Evolutionary conservation across 2,113 vertebrate genomes (phyloP).

Genomic region (Notechis scutatus): DNA sequence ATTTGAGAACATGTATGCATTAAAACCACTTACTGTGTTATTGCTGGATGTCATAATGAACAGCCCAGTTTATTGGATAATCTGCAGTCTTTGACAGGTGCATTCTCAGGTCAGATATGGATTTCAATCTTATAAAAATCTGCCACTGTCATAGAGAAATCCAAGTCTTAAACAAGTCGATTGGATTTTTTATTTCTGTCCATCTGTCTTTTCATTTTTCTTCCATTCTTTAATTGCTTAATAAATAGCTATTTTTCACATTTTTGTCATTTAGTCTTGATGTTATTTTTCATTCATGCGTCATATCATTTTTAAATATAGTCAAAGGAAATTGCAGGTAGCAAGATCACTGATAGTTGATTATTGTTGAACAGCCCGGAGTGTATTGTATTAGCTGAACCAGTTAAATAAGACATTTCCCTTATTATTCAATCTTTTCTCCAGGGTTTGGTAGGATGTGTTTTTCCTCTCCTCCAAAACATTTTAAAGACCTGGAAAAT

Average conservation of each 20-base stretch:
- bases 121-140: not conserved
- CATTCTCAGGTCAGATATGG: not conserved
- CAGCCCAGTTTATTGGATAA: not conserved
- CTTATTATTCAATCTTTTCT: not conserved
- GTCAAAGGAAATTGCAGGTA: not conserved
- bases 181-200: not conserved
- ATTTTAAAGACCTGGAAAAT: not conserved
- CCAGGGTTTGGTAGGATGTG: not conserved
- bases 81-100: not conserved
- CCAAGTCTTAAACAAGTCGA: not conserved
- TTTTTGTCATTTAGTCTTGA: not conserved
- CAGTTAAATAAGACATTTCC: constrained; percentile 4
- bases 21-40: not conserved
- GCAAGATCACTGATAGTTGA: not conserved
- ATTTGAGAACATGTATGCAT: not conserved
- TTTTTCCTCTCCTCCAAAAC: not conserved
- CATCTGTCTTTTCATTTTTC: not conserved
- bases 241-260: not conserved
- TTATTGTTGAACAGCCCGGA: not conserved
- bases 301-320: not conserved
- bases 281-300: not conserved
- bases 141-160: not conserved
- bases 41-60: not conserved
- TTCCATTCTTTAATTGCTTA: not conserved
- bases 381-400: not conserved